Evolutionary conservation across 1,140 invertebrate species (phyloP).

Genomic region (Lordiphosa mommai): DNA sequence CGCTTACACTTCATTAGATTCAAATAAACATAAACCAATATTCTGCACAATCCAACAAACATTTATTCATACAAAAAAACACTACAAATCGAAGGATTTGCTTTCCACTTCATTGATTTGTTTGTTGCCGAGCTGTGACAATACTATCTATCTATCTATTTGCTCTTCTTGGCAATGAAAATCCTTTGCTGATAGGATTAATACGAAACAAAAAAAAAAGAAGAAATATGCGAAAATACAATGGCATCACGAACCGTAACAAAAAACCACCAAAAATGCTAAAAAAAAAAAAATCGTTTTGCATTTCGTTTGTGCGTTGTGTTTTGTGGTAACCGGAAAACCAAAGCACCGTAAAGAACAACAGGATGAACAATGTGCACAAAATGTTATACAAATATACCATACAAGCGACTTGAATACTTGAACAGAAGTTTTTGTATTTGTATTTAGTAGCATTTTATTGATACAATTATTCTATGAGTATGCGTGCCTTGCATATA

Average conservation of each 20-base stretch:
- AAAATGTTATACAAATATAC: slow-evolving; percentile 16
- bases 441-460: slow-evolving; percentile 1
- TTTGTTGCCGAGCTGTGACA: too few species aligned
- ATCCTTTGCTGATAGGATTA: slow-evolving; percentile 16
- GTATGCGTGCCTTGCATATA: background rate
- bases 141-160: slow-evolving; percentile 1
- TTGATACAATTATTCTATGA: background rate
- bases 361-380: slow-evolving; percentile 8
- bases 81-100: too few species aligned
- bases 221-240: too few species aligned
- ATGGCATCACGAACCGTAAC: slow-evolving; percentile 2
- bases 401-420: slow-evolving; percentile 6
- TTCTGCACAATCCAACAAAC: slow-evolving; percentile 3
- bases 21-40: slow-evolving; percentile 5
- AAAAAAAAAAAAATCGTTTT: background rate
- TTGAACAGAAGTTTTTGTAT: slow-evolving; percentile 4
- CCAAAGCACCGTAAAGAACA: slow-evolving; percentile 4
- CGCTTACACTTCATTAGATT: slow-evolving; percentile 8
- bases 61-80: background rate
- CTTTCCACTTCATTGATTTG: too few species aligned
- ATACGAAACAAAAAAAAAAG: slow-evolving; percentile 2
- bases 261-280: background rate
- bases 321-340: slow-evolving; percentile 3
- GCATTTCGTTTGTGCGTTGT: background rate
- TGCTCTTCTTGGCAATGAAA: background rate